A percentile compares a stretch with the other conserved stretches of the same genome.
Evolutionary conservation across 2,797 vertebrate genomes (phyloP).

Genomic region (Nyctalus aviator): DNA sequence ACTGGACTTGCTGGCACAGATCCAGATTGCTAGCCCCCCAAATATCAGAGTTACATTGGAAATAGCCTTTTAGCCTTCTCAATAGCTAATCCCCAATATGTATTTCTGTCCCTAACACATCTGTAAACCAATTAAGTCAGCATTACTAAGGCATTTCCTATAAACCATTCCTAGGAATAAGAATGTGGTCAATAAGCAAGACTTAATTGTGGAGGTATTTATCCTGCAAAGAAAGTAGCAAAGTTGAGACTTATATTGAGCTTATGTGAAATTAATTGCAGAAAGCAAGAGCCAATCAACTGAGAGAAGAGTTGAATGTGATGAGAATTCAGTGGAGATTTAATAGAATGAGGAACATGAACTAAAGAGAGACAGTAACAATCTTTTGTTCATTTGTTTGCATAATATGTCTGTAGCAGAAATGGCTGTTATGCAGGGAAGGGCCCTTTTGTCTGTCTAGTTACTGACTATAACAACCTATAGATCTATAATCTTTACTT

Average conservation of each 20-base stretch:
- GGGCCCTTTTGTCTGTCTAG: not conserved
- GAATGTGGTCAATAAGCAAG: not conserved
- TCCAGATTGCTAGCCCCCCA: no score
- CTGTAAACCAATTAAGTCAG: not conserved
- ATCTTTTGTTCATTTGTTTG: not conserved
- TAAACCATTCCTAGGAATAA: no score
- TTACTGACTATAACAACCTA: not conserved
- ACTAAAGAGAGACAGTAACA: not conserved
- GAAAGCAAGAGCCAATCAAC: not conserved
- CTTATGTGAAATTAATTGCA: not conserved
- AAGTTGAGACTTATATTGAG: not conserved
- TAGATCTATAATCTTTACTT: not conserved
- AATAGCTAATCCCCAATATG: no score
- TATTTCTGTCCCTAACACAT: not conserved
- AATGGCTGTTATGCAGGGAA: not conserved
- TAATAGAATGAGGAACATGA: not conserved
- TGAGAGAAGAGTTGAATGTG: not conserved
- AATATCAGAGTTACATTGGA: no score
- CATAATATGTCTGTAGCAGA: not conserved
- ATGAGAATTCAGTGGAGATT: not conserved
- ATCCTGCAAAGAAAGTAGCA: not conserved
- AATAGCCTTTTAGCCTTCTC: no score
- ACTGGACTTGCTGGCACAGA: no score
- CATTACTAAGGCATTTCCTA: not conserved
- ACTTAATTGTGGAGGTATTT: not conserved